Evolutionary conservation across 2,113 vertebrate genomes (phyloP), one percentile per base, ranked within the genome.

Genomic region (Ptychochromis oligacanthus): DNA sequence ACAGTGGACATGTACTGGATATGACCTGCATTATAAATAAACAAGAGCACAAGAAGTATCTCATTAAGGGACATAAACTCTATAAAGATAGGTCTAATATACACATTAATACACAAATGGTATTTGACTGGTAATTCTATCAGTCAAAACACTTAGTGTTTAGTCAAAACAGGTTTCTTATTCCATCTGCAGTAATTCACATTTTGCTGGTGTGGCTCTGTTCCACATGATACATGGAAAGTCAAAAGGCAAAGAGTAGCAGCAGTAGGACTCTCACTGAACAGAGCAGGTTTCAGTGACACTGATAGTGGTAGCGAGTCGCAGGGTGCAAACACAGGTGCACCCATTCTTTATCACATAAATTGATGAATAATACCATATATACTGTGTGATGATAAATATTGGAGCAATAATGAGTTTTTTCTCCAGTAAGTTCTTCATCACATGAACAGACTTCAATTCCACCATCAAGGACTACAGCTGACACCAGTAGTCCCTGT

Each of bases 1-100:
- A 99, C 95, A 2, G 98, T 99, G 62, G 98, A 98, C 96, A 98
- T 96, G 93, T 99, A 99, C 49, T 99, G 98, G 95, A 99, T 98
- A 65, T 99, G 98, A 89, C 98, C 98, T 99, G 89, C 49, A 79
- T 4, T 4, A 14, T 24, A 18, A 79, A 20, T 55, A 75, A 82
- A 85, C 11, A 80, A n/a, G 12, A 64, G 1, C 20, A 56, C 7
- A 52, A 20, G 43, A 70, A 40, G 12, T 40, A 18, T 58, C 13
- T 56, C 26, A 72, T 20, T 59, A 34, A 78, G 14, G 4, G 12
- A 67, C 8, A 74, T 24, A 59, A 36, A 22, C 26, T 10, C 54
- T 49, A 17, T 36, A 4, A n/a, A 28, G 38, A 54, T 10, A 4
- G 15, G 31, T 64, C 38, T n/a, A 65, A 17, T 14, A 46, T 6